Percentiles rank a stretch among this genome's conserved stretches.
Conservation (phyloP, 2,888 invertebrate genomes). For the Acleris holmiana region DNA sequence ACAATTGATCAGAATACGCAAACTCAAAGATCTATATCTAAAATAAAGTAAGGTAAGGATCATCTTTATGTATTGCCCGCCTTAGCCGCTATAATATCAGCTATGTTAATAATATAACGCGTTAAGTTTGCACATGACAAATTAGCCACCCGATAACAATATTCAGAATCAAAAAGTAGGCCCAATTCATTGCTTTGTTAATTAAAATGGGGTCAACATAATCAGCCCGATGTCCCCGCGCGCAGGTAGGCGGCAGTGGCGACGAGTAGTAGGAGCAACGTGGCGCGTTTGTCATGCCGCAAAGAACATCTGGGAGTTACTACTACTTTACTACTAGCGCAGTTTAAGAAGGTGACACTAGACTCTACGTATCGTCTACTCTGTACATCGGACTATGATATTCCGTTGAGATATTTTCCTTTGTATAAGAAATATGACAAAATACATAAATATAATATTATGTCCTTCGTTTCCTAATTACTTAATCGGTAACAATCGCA, state of each 20-base stretch:
- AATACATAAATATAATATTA: constrained; percentile 75
- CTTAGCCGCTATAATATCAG: constrained; percentile 79
- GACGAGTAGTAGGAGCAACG: constrained; percentile 56
- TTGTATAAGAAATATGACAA: constrained; percentile 81
- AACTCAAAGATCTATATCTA: constrained; percentile 80
- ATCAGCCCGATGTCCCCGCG: constrained; percentile 60
- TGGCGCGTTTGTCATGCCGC: constrained; percentile 73
- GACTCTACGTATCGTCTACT: constrained; percentile 75
- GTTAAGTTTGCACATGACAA: constrained; percentile 73
- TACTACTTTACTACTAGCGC: constrained; percentile 76
- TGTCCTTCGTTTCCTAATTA: constrained; percentile 71
- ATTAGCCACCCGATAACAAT: constrained; percentile 60
- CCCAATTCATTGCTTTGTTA: constrained; percentile 75
- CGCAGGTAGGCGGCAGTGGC: constrained; percentile 49
- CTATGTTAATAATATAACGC: constrained; percentile 77
- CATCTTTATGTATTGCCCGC: constrained; percentile 75
- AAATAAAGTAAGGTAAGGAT: constrained; percentile 73
- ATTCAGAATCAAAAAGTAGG: constrained; percentile 67
- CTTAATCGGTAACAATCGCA: constrained; percentile 81
- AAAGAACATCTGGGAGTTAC: constrained; percentile 72
- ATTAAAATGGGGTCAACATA: constrained; percentile 71
- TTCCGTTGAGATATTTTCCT: constrained; percentile 80
- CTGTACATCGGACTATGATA: constrained; percentile 83
- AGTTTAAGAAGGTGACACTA: constrained; percentile 75
- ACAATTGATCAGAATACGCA: constrained; percentile 80